Evolutionary conservation across 2,797 vertebrate genomes (phyloP).

Genomic region (Hydrophis major): DNA sequence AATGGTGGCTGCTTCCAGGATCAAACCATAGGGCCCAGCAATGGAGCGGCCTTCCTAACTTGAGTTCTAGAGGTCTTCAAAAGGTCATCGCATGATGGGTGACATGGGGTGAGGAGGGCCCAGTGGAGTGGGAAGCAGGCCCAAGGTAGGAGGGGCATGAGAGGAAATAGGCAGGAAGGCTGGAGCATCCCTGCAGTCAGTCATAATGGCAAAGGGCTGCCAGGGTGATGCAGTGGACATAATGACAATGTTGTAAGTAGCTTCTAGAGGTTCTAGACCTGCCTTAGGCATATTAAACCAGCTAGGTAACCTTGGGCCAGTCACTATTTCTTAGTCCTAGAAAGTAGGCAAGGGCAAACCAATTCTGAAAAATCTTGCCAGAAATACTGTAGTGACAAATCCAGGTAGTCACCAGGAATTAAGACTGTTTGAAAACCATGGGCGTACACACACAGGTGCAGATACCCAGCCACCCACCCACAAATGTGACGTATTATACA

Average conservation of each 20-base stretch:
- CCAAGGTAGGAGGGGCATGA: not conserved
- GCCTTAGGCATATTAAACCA: not conserved
- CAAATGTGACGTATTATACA: not conserved
- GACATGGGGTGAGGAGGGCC: not conserved
- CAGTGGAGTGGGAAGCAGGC: not conserved
- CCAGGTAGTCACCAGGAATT: not conserved
- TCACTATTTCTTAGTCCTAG: not conserved
- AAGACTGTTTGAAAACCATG: not conserved
- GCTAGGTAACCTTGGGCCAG: not conserved
- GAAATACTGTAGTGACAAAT: not conserved
- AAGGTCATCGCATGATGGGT: not conserved
- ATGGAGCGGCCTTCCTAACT: not conserved
- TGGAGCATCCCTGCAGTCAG: not conserved
- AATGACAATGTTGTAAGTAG: not conserved
- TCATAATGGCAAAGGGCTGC: not conserved
- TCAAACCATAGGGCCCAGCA: not conserved
- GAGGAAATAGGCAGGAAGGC: not conserved
- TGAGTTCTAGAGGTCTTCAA: not conserved
- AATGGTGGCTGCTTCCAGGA: not conserved
- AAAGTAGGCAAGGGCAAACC: not conserved
- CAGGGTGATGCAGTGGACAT: not conserved
- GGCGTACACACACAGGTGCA: not conserved
- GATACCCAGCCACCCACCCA: not conserved
- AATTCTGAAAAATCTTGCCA: not conserved
- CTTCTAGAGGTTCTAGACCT: not conserved